Evolutionary conservation across 2,888 invertebrate genomes (phyloP), one percentile per base, ranked within the genome.

Genomic region (Toxonevra muliebris): DNA sequence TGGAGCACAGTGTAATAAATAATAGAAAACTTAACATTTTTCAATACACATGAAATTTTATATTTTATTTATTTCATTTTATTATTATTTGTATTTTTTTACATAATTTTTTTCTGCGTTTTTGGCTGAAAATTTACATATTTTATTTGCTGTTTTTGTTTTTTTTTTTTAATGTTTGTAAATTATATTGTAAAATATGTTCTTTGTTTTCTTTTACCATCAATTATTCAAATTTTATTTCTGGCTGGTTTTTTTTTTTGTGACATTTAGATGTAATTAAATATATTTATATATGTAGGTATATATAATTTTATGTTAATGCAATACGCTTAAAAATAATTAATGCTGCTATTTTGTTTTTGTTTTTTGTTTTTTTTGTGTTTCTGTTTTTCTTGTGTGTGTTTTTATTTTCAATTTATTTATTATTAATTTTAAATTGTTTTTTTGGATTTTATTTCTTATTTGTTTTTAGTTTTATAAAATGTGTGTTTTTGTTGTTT

Each of bases 221-320:
- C 61, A 66, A 67, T 65, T 65, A 67, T 67, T 69, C 60, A 66
- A 63, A 63, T 66, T 66, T 62, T 61, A 63, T 42, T 41, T 59
- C 55, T 54, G 57, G 19, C 11, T 57, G n/a, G 20, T 48, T 30
- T 53, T 58, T 53, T 54, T 61, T 45, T 13, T 57, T 62, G 58
- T 58, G 53, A 67, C 58, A 52, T 57, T 61, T 67, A 67, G 43
- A 62, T 62, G 58, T 61, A 67, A 57, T 62, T 59, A 30, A 30
- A 30, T 30, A 30, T 30, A 30, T 30, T 30, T 30, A 54, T 69
- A 59, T 61, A 50, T 58, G 15, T 63, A 43, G 54, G 45, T 2
- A 30, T 30, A 30, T 30, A 30, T 30, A 30, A 30, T 2, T 30
- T 30, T 30, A 30, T 30, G 30, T 30, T 30, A 30, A 30, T 30